Evolutionary conservation across 2,113 vertebrate genomes (phyloP), one percentile per base, ranked within the genome.

Genomic region (Prietella phreatophila): DNA sequence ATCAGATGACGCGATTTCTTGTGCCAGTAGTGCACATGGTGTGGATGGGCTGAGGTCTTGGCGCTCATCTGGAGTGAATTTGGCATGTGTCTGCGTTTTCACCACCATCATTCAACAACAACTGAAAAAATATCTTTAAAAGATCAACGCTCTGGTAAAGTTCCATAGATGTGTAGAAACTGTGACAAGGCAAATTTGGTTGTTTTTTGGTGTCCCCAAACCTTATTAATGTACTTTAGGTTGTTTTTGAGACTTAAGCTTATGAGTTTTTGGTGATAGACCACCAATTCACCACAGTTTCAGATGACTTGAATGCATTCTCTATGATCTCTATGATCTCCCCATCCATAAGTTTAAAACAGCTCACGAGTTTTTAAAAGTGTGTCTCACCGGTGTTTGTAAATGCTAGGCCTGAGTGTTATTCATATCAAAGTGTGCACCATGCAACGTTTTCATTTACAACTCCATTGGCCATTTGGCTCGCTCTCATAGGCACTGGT

Each of bases 381-480:
- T 50, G 47, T 50, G 47, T 82, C 80, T 58, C 55, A 58, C 19
- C 7, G 22, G 4, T 36, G 20, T 56, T 4, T 33, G 17, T 36
- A 82, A 82, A 10, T 25, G 20, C 73, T 76, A 76, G 39, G 73
- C 39, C 39, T 47, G 20, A 25, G 22, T 47, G 20, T 47, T 76
- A 42, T 47, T 76, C 22, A 76, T 76, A 42, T 39, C 22, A 27
- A 78, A 78, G 25, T 17, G 5, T 55, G 76, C 76, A 79, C 76
- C 76, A 79, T 79, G 76, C 76, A 30, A 79, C 14, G 47, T 79
- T 79, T 55, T 55, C 76, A 79, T 79, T 55, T 79, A 55, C 76
- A 55, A 53, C 76, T 79, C 76, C 76, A 79, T 53, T 55, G 76
- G 47, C 76, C 50, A 79, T 53, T 53, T 79, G 76, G 76, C 76